Percentiles rank a stretch among this genome's conserved stretches.
Evolutionary conservation across 2,113 vertebrate species (phyloP).

Genomic region (Ailurus styani): DNA sequence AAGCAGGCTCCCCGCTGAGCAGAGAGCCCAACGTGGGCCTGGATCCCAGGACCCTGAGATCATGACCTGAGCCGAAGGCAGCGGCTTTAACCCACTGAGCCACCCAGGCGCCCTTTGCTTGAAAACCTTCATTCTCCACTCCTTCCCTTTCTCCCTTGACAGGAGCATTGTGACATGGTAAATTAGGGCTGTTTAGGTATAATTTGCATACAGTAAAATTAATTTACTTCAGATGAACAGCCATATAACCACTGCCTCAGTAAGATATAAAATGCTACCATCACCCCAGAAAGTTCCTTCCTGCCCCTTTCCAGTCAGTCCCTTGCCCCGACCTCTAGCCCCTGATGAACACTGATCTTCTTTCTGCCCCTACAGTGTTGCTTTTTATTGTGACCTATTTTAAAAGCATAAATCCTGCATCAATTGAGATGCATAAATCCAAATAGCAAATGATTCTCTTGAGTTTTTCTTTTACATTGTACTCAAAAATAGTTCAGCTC

Average conservation of each 20-base stretch:
- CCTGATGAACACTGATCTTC: neutral
- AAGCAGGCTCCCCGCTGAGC: too few relatives aligned
- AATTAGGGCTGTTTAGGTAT: neutral
- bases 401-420: slow-evolving; percentile 59
- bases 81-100: too few relatives aligned
- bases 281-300: neutral
- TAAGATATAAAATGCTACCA: neutral
- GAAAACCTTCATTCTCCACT: neutral
- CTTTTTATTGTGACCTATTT: slow-evolving; percentile 58
- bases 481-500: slow-evolving; percentile 61
- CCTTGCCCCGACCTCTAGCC: neutral
- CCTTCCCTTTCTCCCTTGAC: neutral
- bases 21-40: too few relatives aligned
- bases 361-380: slow-evolving; percentile 35
- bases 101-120: too few relatives aligned
- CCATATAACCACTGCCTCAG: neutral
- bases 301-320: neutral
- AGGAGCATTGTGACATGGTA: neutral
- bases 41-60: too few relatives aligned
- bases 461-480: slow-evolving; percentile 69
- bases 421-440: slow-evolving; percentile 37
- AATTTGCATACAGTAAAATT: neutral
- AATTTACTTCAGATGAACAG: neutral
- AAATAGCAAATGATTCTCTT: slow-evolving; percentile 64
- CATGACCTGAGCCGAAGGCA: too few relatives aligned